Percentiles rank a stretch among this genome's conserved stretches.
phyloP scores from a whole-genome alignment of 2,888 invertebrate genomes.

The Lacanobia oleracea region DNA sequence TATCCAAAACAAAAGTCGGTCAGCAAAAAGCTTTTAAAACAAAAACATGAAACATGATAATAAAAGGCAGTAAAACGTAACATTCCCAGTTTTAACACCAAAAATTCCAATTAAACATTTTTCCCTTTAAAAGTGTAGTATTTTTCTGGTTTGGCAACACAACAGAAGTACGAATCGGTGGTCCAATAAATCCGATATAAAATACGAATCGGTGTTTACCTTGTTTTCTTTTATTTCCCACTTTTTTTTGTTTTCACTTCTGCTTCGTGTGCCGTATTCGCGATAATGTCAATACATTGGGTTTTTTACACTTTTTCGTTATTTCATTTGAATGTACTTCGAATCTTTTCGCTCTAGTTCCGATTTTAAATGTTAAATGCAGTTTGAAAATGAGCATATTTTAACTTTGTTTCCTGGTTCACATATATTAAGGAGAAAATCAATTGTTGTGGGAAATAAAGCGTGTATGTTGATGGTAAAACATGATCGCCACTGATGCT shows the following conservation, averaged over 20 bases:
- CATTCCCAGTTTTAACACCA: slow-evolving; percentile 35
- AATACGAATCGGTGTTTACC: slow-evolving; percentile 77
- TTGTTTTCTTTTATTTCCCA: slow-evolving; percentile 75
- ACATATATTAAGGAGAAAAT: not conserved
- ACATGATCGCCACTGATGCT: not conserved
- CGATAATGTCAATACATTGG: slow-evolving; percentile 56
- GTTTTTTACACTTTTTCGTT: slow-evolving; percentile 16
- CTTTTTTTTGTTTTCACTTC: slow-evolving; percentile 70
- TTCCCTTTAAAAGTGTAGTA: slow-evolving; percentile 36
- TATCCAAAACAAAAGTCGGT: not conserved
- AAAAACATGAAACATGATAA: slow-evolving; percentile 13
- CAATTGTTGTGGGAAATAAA: not conserved
- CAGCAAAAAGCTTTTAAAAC: slow-evolving; percentile 23
- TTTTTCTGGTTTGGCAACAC: slow-evolving; percentile 65
- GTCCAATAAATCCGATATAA: slow-evolving; percentile 78
- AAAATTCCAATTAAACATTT: slow-evolving; percentile 37
- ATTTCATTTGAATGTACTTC: not conserved
- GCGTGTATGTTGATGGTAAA: not conserved
- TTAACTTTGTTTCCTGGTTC: not conserved
- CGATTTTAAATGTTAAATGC: slow-evolving; percentile 11
- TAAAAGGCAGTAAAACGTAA: slow-evolving; percentile 21
- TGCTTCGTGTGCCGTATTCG: slow-evolving; percentile 55
- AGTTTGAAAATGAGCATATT: not conserved
- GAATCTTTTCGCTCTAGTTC: slow-evolving; percentile 30
- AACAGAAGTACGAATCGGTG: slow-evolving; percentile 56